A percentile compares a stretch with the other conserved stretches of the same genome.
These are phyloP conservation scores for Limulus polyphemus DNA, from an alignment of 2,888 invertebrate species.

Conservation along the genomic window DNA sequence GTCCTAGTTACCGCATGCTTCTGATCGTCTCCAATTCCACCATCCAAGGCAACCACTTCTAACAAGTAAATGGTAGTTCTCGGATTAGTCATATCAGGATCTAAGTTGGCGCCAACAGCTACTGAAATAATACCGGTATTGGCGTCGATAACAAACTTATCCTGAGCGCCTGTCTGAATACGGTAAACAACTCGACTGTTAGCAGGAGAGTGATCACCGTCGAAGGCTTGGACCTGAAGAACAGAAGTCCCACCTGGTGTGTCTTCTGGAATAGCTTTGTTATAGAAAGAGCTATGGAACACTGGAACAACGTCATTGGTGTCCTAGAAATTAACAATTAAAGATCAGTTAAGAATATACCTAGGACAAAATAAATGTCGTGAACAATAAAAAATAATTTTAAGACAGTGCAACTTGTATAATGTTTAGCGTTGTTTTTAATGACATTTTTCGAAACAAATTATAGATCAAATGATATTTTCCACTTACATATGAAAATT, in stretches of 20 bases:
- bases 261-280: slow-evolving; percentile 64
- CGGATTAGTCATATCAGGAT: slow-evolving; percentile 70
- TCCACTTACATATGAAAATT: too few species aligned
- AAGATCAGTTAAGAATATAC: too few species aligned
- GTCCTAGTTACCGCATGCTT: slow-evolving; percentile 60
- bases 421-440: too few species aligned
- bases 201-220: slow-evolving; percentile 72
- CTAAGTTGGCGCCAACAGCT: slow-evolving; percentile 69
- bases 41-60: slow-evolving; percentile 59
- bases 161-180: slow-evolving; percentile 71
- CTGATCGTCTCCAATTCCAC: slow-evolving; percentile 63
- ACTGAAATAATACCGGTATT: slow-evolving; percentile 68
- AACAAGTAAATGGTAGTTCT: slow-evolving; percentile 52
- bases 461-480: too few species aligned
- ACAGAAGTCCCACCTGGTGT: slow-evolving; percentile 57
- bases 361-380: too few species aligned
- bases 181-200: slow-evolving; percentile 79
- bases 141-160: slow-evolving; percentile 80
- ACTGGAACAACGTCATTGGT: slow-evolving; percentile 69
- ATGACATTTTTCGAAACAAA: too few species aligned
- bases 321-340: slow-evolving; percentile 40
- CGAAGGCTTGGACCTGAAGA: slow-evolving; percentile 60
- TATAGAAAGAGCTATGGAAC: slow-evolving; percentile 49
- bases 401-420: too few species aligned
- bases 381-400: too few species aligned